A percentile compares a stretch with the other conserved stretches of the same genome.
These are phyloP conservation scores for Podargus strigoides DNA, from an alignment of 2,797 vertebrate genomes.

Conservation along the genomic window DNA sequence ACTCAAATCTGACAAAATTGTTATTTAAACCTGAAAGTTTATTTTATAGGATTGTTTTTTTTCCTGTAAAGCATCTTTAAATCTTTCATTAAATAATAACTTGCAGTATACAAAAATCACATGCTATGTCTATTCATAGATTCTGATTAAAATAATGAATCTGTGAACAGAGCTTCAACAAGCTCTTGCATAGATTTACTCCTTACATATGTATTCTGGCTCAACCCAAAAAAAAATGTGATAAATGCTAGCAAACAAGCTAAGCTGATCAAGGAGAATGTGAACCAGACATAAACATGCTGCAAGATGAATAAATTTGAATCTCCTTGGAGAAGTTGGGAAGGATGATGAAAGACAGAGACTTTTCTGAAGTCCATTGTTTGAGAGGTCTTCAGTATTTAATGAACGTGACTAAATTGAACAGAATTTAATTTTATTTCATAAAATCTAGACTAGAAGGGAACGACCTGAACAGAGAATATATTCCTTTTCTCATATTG, in stretches of 20 bases:
- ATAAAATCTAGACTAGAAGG: background rate
- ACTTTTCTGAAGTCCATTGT: background rate
- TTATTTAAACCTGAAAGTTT: background rate
- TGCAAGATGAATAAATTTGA: background rate
- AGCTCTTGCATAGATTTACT: background rate
- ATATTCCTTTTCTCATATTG: background rate
- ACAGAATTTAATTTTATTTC: background rate
- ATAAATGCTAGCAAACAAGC: background rate
- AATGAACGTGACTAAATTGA: background rate
- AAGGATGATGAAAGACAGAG: background rate
- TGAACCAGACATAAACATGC: background rate
- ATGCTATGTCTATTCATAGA: background rate
- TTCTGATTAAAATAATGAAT: background rate
- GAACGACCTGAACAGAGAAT: background rate
- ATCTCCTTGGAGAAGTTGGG: background rate
- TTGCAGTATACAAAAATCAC: background rate
- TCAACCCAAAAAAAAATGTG: background rate
- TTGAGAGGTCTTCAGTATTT: background rate
- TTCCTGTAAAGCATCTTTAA: background rate
- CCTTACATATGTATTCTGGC: background rate
- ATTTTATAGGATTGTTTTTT: background rate
- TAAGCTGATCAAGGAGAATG: background rate
- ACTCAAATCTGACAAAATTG: background rate
- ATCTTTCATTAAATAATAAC: background rate
- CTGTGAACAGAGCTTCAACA: background rate